Evolutionary conservation across 2,113 vertebrate genomes (phyloP).

Genomic region (Osmerus eperlanus): DNA sequence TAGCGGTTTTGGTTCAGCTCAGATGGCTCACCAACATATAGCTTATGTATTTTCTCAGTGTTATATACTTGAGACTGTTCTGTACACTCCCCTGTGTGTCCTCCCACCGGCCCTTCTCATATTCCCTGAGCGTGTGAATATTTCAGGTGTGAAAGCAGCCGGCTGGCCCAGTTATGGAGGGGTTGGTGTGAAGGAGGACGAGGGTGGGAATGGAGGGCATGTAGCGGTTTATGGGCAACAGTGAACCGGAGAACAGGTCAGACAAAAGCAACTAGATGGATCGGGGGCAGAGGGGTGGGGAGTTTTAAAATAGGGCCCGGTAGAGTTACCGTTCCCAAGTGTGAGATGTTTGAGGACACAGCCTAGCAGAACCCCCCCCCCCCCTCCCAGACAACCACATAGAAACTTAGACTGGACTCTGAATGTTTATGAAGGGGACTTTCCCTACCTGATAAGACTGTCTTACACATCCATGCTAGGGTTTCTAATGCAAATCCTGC

Average conservation of each 20-base stretch:
- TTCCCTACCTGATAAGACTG: no score
- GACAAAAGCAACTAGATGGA: conserved; percentile 36
- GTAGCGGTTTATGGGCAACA: conserved; percentile 36
- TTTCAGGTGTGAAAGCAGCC: conserved; percentile 41
- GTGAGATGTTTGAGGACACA: conserved; percentile 27
- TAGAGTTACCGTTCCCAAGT: conserved; percentile 17
- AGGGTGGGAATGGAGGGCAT: neutral
- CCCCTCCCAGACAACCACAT: no score
- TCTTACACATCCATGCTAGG: no score
- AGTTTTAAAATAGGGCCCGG: conserved; percentile 52
- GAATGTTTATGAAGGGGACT: no score
- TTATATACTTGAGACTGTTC: no score
- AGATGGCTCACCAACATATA: no score
- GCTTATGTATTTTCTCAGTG: no score
- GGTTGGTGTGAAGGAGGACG: neutral
- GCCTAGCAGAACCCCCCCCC: neutral
- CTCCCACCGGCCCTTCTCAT: conserved; percentile 23
- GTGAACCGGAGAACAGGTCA: conserved; percentile 41
- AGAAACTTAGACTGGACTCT: no score
- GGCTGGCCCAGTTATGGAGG: conserved; percentile 29
- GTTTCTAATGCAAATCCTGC: no score
- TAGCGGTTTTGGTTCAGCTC: no score
- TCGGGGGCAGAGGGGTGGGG: conserved; percentile 11
- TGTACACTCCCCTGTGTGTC: neutral
- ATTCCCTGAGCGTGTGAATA: conserved; percentile 56